Base-by-base conservation (phyloP, 2,888 invertebrate species). In the Prosopocoilus inquinatus region DNA sequence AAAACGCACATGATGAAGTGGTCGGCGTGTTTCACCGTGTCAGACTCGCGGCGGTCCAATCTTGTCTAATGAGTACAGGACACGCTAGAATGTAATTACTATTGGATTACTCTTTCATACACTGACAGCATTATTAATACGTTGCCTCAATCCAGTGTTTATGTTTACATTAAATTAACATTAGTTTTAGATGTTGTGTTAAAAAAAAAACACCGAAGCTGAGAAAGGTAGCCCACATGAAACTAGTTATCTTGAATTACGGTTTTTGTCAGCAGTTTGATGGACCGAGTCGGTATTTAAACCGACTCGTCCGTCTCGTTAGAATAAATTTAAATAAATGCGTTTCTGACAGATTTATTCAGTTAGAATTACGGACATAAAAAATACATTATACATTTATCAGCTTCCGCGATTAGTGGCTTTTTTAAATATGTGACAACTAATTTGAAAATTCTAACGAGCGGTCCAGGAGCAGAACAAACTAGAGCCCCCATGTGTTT, bases 1-100 rank as follows among this genome's bases (percentile, higher is more conserved):
- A 41, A 41, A 41, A 41, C 41, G 12, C 9, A 16, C 15, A 41
- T 16, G 41, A 41, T 16, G 11, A 16, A 38, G 38, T 38, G 7
- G 16, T 13, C 41, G 16, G 41, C 15, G 41, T 38, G 12, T 12
- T 15, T 11, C 15, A 16, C 48, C 53, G 59, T 61, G 62, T 60
- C 60, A 55, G 58, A 55, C 64, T 64, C 56, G 55, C 59, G 60
- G 61, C 59, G 58, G 63, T 64, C 64, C 64, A 63, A 57, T 61
- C 60, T 58, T 55, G 60, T 55, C 61, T 72, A 70, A 73, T 72
- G 69, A 60, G 60, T 45, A 48, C 55, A 58, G 63, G 64, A 68
- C 74, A 74, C 72, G 74, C 74, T 64, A 74, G 67, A 69, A 57
- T 59, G 72, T 69, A 72, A 73, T 74, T 74, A 74, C 67, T 64